phyloP scores from a whole-genome alignment of 2,888 invertebrate species.

The Drosophila trichaetosa region DNA sequence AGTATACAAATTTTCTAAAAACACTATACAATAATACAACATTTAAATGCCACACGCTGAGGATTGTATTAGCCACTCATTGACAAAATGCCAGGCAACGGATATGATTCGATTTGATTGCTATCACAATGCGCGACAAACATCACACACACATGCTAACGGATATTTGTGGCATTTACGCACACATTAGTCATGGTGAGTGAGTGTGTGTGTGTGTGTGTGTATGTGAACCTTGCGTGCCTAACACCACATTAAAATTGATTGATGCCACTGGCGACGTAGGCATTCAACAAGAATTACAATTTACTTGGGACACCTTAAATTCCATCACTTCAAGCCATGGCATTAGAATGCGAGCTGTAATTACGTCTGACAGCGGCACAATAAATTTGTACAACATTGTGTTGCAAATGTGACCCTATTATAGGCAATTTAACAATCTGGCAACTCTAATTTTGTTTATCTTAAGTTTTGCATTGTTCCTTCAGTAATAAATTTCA shows the following conservation, averaged over 20 bases:
- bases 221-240: slow-evolving; percentile 10
- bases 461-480: no score
- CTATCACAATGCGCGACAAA: slow-evolving; percentile 74
- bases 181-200: slow-evolving; percentile 10
- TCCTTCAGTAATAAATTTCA: no score
- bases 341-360: slow-evolving; percentile 11
- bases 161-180: slow-evolving; percentile 26
- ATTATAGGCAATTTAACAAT: no score
- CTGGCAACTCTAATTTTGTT: no score
- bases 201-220: slow-evolving; percentile 8
- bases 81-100: slow-evolving; percentile 49
- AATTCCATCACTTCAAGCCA: slow-evolving; percentile 26
- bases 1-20: not conserved
- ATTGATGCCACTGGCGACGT: slow-evolving; percentile 45
- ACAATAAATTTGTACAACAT: not conserved
- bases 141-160: slow-evolving; percentile 35
- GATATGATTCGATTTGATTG: slow-evolving; percentile 77
- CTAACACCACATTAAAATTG: slow-evolving; percentile 33
- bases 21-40: not conserved
- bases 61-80: slow-evolving; percentile 53
- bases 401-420: not conserved
- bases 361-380: slow-evolving; percentile 1
- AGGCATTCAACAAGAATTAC: slow-evolving; percentile 34
- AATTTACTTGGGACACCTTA: slow-evolving; percentile 19
- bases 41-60: slow-evolving; percentile 28